These are phyloP conservation scores for Hippolais icterina DNA, from an alignment of 2,113 vertebrate genomes.

Conservation along the genomic window DNA sequence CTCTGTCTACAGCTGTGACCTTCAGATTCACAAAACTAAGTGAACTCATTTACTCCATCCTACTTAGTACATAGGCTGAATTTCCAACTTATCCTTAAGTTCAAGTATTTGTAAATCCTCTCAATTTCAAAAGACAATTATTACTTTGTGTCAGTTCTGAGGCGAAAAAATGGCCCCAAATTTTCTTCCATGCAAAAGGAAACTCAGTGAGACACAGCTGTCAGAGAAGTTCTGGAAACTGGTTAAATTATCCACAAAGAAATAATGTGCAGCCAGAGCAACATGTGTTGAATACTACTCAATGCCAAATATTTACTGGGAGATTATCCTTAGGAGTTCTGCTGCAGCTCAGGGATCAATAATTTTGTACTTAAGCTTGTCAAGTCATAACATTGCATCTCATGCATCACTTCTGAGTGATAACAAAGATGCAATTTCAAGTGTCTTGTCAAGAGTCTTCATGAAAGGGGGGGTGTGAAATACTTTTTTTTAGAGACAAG, in stretches of 20 bases:
- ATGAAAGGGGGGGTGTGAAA: fast-evolving
- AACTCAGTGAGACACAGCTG: fast-evolving
- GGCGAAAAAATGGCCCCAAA: too few species aligned
- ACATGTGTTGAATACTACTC: not conserved
- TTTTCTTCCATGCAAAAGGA: not conserved
- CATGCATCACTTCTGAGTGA: not conserved
- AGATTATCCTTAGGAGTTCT: not conserved
- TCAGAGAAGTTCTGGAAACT: not conserved
- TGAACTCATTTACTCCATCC: not conserved
- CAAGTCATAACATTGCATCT: not conserved
- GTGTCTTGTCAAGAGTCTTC: not conserved
- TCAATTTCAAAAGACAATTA: not conserved
- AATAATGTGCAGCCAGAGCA: not conserved
- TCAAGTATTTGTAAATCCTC: not conserved
- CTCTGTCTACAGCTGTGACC: not conserved
- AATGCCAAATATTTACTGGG: not conserved
- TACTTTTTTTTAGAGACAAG: not conserved
- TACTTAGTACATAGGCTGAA: not conserved
- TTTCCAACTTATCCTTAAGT: not conserved
- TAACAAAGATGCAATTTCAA: not conserved
- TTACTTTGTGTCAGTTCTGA: not conserved
- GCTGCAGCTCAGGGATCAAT: slow-evolving; percentile 13
- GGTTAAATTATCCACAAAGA: not conserved
- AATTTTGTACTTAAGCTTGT: not conserved
- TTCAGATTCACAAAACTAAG: not conserved